These are phyloP conservation scores for Prolemur simus DNA, from an alignment of 2,113 vertebrate genomes.

Conservation along the genomic window DNA sequence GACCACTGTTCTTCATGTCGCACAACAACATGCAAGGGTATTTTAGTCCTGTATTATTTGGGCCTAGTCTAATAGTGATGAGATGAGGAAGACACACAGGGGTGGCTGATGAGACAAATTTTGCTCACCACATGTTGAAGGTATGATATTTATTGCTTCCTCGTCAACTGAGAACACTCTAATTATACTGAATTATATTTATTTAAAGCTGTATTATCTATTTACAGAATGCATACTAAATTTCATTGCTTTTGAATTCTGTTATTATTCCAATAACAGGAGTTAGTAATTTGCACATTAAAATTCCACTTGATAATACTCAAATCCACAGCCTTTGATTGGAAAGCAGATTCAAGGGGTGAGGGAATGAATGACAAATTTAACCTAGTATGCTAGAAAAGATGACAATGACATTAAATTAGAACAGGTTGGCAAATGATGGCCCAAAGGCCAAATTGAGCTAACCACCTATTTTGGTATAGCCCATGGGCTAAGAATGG, in stretches of 20 bases:
- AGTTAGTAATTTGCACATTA: background rate
- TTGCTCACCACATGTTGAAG: background rate
- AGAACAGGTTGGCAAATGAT: background rate
- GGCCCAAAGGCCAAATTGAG: background rate
- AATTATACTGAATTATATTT: background rate
- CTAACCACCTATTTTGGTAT: background rate
- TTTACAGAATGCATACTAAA: background rate
- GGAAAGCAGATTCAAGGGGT: background rate
- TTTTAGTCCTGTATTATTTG: background rate
- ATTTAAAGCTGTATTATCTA: background rate
- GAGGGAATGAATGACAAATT: background rate
- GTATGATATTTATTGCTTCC: background rate
- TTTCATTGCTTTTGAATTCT: background rate
- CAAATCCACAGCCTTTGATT: background rate
- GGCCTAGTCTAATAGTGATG: background rate
- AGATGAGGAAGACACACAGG: fast-evolving
- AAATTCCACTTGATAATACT: constrained; percentile 14
- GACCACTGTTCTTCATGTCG: background rate
- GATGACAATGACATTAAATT: background rate
- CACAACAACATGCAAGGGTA: background rate
- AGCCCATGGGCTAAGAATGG: background rate
- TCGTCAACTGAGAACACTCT: background rate
- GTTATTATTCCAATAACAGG: background rate
- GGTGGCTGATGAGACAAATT: background rate
- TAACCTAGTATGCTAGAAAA: background rate